These are phyloP conservation scores for Perizoma flavofasciatum DNA, from an alignment of 2,888 invertebrate genomes.

Conservation along the genomic window DNA sequence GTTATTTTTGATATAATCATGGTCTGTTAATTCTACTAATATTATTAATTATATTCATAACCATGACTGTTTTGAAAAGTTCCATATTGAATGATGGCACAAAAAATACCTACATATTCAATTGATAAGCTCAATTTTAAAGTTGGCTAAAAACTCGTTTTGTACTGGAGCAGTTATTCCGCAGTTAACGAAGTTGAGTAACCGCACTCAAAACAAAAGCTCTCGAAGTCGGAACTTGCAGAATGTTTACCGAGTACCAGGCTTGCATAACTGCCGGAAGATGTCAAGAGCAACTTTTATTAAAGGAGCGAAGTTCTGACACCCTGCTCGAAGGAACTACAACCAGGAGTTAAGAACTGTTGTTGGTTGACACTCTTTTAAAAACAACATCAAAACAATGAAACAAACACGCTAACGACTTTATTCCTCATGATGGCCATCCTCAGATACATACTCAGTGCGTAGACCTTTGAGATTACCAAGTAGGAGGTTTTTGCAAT, in stretches of 20 bases:
- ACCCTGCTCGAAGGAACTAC: slow-evolving; percentile 12
- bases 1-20: no score
- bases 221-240: slow-evolving; percentile 31
- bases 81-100: no score
- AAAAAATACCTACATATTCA: no score
- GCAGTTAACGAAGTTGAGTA: slow-evolving; percentile 20
- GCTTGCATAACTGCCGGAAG: slow-evolving; percentile 29
- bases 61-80: no score
- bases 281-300: slow-evolving; percentile 32
- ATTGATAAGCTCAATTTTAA: no score
- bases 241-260: slow-evolving; percentile 35
- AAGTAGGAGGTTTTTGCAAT: no score
- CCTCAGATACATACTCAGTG: no score
- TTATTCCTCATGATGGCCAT: no score
- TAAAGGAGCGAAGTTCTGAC: slow-evolving; percentile 32
- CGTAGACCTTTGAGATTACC: no score
- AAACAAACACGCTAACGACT: no score
- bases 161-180: not conserved
- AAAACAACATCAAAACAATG: not conserved
- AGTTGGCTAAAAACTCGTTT: not conserved
- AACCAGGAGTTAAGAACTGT: slow-evolving; percentile 18
- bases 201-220: slow-evolving; percentile 31
- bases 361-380: not conserved
- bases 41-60: no score
- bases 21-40: no score